A percentile compares a stretch with the other conserved stretches of the same genome.
Conservation (phyloP, 2,113 vertebrate genomes). For the Pollimyrus isidori region DNA sequence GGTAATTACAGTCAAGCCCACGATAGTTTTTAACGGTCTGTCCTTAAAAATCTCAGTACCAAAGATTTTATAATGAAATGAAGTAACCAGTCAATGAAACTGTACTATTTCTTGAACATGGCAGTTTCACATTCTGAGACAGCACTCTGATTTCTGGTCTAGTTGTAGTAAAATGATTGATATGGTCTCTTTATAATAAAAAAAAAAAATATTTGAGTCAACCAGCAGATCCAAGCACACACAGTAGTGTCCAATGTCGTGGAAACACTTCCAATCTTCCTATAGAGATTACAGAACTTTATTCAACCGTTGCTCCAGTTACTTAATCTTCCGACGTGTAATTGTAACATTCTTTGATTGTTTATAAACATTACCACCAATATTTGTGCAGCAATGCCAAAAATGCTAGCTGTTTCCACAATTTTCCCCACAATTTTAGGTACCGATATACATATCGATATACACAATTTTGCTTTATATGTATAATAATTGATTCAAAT, state of each 20-base stretch:
- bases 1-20: slow-evolving; percentile 6
- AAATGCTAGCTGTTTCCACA: too few relatives aligned
- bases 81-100: background rate
- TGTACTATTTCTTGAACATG: background rate
- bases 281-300: too few relatives aligned
- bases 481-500: background rate
- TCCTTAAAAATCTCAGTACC: background rate
- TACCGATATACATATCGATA: too few relatives aligned
- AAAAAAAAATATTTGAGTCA: background rate
- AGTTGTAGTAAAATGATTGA: background rate
- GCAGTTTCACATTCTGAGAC: background rate
- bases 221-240: background rate
- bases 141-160: background rate
- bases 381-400: too few relatives aligned
- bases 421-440: too few relatives aligned
- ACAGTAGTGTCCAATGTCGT: background rate
- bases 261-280: too few relatives aligned
- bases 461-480: background rate
- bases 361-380: too few relatives aligned
- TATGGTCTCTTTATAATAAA: background rate
- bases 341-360: too few relatives aligned
- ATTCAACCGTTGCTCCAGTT: too few relatives aligned
- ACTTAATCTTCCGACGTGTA: too few relatives aligned
- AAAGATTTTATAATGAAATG: background rate
- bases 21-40: background rate